Conservation (phyloP, 2,797 vertebrate genomes). For the Melanotaenia maccullochi region DNA sequence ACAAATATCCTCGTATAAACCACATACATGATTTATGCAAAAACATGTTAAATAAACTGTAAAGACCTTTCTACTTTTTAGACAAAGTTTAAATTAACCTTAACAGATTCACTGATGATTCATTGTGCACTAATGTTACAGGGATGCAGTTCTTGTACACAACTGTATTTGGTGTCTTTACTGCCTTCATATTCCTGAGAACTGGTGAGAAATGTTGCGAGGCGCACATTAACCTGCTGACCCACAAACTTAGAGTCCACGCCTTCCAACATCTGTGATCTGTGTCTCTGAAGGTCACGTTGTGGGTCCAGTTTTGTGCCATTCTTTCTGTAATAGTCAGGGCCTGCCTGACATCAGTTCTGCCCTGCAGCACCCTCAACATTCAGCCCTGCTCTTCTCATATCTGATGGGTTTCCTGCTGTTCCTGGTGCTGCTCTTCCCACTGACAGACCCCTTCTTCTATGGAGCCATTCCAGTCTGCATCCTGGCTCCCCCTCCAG, state of each 20-base stretch:
- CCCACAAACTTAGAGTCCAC: too few species aligned
- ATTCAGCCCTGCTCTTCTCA: conserved; percentile 72
- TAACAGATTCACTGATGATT: not conserved
- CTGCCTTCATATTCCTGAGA: conserved; percentile 86
- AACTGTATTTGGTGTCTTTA: conserved; percentile 84
- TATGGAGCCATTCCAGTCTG: conserved; percentile 81
- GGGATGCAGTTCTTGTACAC: conserved; percentile 87
- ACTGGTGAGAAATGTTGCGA: conserved; percentile 73
- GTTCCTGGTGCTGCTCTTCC: conserved; percentile 84
- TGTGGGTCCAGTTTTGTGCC: conserved; percentile 85
- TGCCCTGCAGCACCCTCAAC: conserved; percentile 80
- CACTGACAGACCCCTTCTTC: conserved; percentile 83
- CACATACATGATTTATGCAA: not conserved
- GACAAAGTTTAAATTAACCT: not conserved
- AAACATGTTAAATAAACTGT: not conserved
- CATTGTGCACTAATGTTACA: conserved; percentile 48
- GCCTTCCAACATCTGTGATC: not conserved
- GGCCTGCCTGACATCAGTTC: conserved; percentile 83
- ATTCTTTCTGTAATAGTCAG: conserved; percentile 88
- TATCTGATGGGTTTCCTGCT: conserved; percentile 81
- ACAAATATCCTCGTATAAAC: not conserved
- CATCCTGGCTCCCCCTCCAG: conserved; percentile 68
- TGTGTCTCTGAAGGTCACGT: conserved; percentile 77
- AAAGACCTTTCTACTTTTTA: not conserved
- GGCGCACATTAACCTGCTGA: not conserved